Evolutionary conservation across 2,888 invertebrate genomes (phyloP), one percentile per base, ranked within the genome.

Genomic region (Chorisops tibialis): DNA sequence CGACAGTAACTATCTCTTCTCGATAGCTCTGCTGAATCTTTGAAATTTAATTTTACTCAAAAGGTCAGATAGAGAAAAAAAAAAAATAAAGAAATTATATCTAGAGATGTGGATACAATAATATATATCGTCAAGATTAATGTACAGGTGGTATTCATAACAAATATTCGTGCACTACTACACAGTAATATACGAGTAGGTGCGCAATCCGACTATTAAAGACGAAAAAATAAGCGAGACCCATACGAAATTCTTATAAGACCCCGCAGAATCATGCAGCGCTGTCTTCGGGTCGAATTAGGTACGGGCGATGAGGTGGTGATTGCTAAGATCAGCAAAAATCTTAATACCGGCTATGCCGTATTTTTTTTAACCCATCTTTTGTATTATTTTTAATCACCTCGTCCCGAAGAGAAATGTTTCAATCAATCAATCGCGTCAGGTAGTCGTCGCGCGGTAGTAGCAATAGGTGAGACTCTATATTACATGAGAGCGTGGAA

Each of bases 371-470:
- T n/a, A n/a, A n/a, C n/a, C n/a, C n/a, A n/a, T 16, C 16, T 39
- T 39, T 39, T 39, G 6, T 16, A 11, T 39, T 39, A 16, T 16
- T n/a, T 14, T 39, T n/a, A 39, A 39, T n/a, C 39, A 16, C n/a
- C n/a, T 14, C 6, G 39, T 14, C 39, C 39, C 24, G 24, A 41
- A 14, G 54, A n/a, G 39, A 54, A 41, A 54, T 24, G 39, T 41
- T 41, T 41, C 54, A 54, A 54, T 54, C 54, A 54, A 54, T 54
- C 54, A 54, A 39, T 38, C 12, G 16, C 21, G 39, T 52, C 39
- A 52, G 52, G 39, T 39, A 54, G 39, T 54, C 41, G 14, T 14
- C 38, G 16, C 39, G 21, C 43, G 41, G 54, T 54, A 54, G 54
- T 41, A 12, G 21, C 4, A 14, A 12, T 39, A 52, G 6, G 39